Percentiles rank a stretch among this genome's conserved stretches.
Conservation (phyloP, 2,888 invertebrate genomes). For the Arrhopalites spinosus region DNA sequence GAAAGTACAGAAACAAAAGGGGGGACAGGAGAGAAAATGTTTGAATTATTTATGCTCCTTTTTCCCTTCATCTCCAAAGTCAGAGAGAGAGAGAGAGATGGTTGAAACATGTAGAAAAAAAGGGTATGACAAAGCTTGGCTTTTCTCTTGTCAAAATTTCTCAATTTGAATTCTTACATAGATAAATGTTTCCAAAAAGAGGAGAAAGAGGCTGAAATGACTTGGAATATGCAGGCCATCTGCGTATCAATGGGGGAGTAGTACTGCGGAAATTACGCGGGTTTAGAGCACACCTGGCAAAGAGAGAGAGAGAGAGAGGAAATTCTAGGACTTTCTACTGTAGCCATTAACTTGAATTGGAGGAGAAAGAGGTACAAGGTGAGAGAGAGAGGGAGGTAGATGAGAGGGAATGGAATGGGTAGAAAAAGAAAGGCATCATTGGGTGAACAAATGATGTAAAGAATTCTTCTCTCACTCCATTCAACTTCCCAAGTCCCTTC, state of each 20-base stretch:
- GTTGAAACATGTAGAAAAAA: no score
- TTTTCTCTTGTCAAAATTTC: not conserved
- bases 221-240: not conserved
- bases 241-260: not conserved
- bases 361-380: no score
- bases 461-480: no score
- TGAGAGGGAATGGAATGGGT: no score
- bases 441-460: no score
- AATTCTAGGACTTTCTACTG: no score
- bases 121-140: not conserved
- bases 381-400: no score
- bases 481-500: no score
- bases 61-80: conserved; percentile 21
- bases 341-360: not conserved
- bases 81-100: not conserved
- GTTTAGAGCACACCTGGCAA: not conserved
- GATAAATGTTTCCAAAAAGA: no score
- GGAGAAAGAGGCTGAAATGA: not conserved
- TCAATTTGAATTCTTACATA: not conserved
- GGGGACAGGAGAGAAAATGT: conserved; percentile 33
- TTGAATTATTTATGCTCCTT: conserved; percentile 46
- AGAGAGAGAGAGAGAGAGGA: not conserved
- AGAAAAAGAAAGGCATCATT: no score
- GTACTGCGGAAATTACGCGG: not conserved
- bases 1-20: conserved; percentile 6